A percentile compares a stretch with the other conserved stretches of the same genome.
These are phyloP conservation scores for Rafetus swinhoei DNA, from an alignment of 2,113 vertebrate species.

Conservation along the genomic window DNA sequence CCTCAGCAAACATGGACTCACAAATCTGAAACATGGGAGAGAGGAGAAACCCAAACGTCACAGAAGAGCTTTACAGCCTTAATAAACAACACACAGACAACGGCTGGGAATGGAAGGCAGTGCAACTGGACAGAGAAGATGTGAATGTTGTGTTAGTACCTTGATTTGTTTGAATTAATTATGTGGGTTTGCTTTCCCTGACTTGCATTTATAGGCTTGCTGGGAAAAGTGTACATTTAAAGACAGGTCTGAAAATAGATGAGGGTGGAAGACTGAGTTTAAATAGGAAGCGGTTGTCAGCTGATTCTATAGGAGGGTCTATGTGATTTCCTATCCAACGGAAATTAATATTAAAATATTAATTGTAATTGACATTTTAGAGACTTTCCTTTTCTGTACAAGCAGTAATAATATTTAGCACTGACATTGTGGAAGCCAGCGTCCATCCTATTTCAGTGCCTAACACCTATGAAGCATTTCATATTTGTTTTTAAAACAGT, in stretches of 20 bases:
- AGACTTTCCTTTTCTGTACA: not conserved
- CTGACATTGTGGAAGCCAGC: not conserved
- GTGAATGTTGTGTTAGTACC: not conserved
- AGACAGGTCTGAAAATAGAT: conserved; percentile 61
- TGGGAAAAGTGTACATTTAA: conserved; percentile 61
- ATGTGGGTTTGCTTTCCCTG: conserved; percentile 35
- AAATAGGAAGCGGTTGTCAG: conserved; percentile 29
- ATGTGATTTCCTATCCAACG: conserved; percentile 19
- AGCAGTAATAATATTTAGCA: not conserved
- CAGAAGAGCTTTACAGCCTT: not conserved
- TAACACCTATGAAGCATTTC: not conserved
- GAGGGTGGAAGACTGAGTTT: not conserved
- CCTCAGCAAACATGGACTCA: not conserved
- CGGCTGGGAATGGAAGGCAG: not conserved
- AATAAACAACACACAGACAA: not conserved
- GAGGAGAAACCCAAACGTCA: not conserved
- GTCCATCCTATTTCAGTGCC: not conserved
- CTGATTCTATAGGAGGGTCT: conserved; percentile 23
- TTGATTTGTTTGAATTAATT: conserved; percentile 31
- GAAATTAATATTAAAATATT: conserved; percentile 1
- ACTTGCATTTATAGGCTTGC: not conserved
- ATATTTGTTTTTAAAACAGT: not conserved
- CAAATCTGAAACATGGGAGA: not conserved
- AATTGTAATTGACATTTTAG: not conserved
- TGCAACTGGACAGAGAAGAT: not conserved